Percentiles rank a stretch among this genome's conserved stretches.
Conservation (phyloP, 1,140 invertebrate genomes). For the Hyposmocoma kahamanoa region DNA sequence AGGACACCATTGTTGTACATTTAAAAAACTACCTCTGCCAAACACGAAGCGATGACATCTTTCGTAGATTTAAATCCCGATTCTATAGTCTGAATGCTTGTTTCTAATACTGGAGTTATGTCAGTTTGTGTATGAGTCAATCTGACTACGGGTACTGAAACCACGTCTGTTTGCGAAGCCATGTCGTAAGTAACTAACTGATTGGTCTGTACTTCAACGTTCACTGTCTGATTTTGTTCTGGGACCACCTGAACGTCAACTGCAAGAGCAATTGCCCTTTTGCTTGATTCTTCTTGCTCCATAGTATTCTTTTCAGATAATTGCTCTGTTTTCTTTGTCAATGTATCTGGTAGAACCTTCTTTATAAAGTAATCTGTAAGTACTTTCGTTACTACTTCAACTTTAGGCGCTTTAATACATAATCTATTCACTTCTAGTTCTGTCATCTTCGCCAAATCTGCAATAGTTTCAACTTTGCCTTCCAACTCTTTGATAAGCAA, state of each 20-base stretch:
- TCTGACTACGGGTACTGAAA: neutral
- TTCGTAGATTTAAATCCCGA: constrained; percentile 37
- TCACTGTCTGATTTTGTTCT: constrained; percentile 5
- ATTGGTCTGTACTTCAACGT: constrained; percentile 36
- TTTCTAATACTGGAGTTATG: constrained; percentile 11
- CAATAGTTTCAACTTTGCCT: constrained; percentile 61
- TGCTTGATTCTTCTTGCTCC: too few species aligned
- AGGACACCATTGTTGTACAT: neutral
- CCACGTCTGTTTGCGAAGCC: neutral
- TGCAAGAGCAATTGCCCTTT: too few species aligned
- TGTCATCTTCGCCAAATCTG: constrained; percentile 70
- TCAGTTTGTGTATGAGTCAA: constrained; percentile 35
- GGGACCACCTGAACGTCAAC: constrained; percentile 29
- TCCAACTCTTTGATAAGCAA: constrained; percentile 58
- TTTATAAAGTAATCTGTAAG: constrained; percentile 42
- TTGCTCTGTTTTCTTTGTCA: too few species aligned
- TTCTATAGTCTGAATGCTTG: constrained; percentile 37
- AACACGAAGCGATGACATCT: constrained; percentile 31
- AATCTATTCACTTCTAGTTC: constrained; percentile 67
- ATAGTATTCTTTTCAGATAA: too few species aligned
- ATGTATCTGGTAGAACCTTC: too few species aligned
- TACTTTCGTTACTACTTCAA: constrained; percentile 50
- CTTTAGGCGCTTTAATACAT: constrained; percentile 66
- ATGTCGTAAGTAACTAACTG: neutral
- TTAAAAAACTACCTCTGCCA: constrained; percentile 34